These are phyloP conservation scores for Emydocephalus ijimae DNA, from an alignment of 2,113 vertebrate species.

Conservation along the genomic window DNA sequence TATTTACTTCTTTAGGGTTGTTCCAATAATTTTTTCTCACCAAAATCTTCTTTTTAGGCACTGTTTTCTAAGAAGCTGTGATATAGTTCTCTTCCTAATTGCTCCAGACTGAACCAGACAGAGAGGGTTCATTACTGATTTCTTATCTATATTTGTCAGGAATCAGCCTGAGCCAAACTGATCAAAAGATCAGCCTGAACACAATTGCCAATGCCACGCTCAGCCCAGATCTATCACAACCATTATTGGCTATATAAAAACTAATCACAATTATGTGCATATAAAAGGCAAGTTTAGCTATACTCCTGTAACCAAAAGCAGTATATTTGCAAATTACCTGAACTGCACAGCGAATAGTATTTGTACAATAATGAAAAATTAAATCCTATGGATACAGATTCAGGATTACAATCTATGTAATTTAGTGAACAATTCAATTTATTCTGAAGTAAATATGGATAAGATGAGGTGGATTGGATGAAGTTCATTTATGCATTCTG, in stretches of 20 bases:
- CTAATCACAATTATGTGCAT: not conserved
- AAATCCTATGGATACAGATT: not conserved
- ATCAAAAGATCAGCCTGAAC: not conserved
- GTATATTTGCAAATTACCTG: not conserved
- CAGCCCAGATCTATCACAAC: not conserved
- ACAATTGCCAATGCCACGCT: not conserved
- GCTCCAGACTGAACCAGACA: conserved; percentile 19
- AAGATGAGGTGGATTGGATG: not conserved
- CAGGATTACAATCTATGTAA: not conserved
- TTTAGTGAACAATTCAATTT: not conserved
- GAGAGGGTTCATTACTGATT: conserved; percentile 19
- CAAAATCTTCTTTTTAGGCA: not conserved
- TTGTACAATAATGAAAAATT: not conserved
- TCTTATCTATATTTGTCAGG: conserved; percentile 1
- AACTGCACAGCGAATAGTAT: not conserved
- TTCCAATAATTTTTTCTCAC: not conserved
- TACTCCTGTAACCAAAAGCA: not conserved
- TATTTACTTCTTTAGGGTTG: not conserved
- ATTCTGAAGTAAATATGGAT: not conserved
- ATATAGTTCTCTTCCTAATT: conserved; percentile 23
- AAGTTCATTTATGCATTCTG: not conserved
- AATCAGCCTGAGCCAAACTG: not conserved
- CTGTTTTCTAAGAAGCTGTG: not conserved
- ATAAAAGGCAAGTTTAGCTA: not conserved
- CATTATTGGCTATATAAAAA: not conserved